A percentile compares a stretch with the other conserved stretches of the same genome.
Evolutionary conservation across 2,888 invertebrate species (phyloP).

Genomic region (Anthophora plumipes): DNA sequence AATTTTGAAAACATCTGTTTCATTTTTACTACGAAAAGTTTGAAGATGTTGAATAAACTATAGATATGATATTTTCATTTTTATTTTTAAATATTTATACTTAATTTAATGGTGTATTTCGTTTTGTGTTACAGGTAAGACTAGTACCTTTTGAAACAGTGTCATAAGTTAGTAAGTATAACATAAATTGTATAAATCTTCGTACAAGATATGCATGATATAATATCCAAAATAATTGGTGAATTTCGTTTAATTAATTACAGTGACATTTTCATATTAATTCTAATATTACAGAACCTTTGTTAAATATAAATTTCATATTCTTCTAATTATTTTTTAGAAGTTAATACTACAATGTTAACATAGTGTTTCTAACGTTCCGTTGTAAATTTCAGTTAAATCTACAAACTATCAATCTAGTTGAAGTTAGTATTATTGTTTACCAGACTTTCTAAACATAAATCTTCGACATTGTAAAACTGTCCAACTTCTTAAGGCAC

Average conservation of each 20-base stretch:
- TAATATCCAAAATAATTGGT: neutral
- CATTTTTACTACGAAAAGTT: neutral
- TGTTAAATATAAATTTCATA: neutral
- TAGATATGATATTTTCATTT: too few species aligned
- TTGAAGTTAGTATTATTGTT: neutral
- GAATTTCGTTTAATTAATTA: neutral
- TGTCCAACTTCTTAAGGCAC: neutral
- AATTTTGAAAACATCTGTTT: neutral
- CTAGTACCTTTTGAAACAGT: neutral
- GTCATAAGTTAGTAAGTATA: neutral
- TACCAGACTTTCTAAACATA: conserved; percentile 1
- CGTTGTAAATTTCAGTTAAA: neutral
- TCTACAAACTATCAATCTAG: neutral
- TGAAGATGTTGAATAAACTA: neutral
- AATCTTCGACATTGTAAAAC: neutral
- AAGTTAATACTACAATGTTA: too few species aligned
- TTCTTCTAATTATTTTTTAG: too few species aligned
- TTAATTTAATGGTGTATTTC: neutral
- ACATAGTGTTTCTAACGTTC: too few species aligned
- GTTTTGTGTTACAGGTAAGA: conserved; percentile 70
- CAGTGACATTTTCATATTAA: neutral
- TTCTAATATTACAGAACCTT: neutral
- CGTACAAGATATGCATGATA: neutral
- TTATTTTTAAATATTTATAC: too few species aligned
- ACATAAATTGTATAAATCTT: neutral